These are phyloP conservation scores for Melanotaenia trifasciata DNA, from an alignment of 2,797 vertebrate species.

Conservation along the genomic window DNA sequence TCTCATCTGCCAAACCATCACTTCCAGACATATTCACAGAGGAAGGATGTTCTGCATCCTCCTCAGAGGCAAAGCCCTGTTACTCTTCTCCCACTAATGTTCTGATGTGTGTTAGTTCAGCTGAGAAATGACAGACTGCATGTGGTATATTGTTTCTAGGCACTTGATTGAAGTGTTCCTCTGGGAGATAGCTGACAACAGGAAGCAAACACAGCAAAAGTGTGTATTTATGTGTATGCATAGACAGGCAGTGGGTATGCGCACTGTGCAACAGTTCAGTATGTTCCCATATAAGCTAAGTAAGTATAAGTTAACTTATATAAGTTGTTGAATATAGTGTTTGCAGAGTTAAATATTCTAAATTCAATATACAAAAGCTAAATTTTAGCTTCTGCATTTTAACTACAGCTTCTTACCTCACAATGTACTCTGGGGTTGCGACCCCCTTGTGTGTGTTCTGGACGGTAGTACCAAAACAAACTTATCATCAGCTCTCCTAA, in stretches of 20 bases:
- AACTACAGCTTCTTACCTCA: slow-evolving; percentile 86
- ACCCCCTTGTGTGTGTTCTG: slow-evolving; percentile 98
- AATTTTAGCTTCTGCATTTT: background rate
- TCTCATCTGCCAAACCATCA: slow-evolving; percentile 7
- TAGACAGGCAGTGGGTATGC: background rate
- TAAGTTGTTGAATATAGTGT: too few relatives aligned
- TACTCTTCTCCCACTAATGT: slow-evolving; percentile 29
- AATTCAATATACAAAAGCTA: background rate
- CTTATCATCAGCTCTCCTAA: slow-evolving; percentile 99
- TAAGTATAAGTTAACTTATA: background rate
- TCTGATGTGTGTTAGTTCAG: slow-evolving; percentile 34
- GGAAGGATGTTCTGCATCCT: slow-evolving; percentile 22
- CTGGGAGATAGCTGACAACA: slow-evolving; percentile 59
- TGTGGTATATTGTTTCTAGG: slow-evolving; percentile 59
- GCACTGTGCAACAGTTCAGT: background rate
- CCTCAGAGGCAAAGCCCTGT: slow-evolving; percentile 19
- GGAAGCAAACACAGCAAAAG: slow-evolving; percentile 47
- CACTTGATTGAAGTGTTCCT: slow-evolving; percentile 59
- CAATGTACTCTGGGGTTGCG: slow-evolving; percentile 92
- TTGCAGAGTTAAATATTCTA: background rate
- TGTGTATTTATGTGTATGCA: slow-evolving; percentile 11
- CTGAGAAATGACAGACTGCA: slow-evolving; percentile 46
- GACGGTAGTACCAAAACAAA: slow-evolving; percentile 99
- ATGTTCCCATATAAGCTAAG: background rate
- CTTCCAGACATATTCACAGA: slow-evolving; percentile 3